These are phyloP conservation scores for Vireo altiloquus DNA, from an alignment of 2,113 vertebrate genomes.

Conservation along the genomic window DNA sequence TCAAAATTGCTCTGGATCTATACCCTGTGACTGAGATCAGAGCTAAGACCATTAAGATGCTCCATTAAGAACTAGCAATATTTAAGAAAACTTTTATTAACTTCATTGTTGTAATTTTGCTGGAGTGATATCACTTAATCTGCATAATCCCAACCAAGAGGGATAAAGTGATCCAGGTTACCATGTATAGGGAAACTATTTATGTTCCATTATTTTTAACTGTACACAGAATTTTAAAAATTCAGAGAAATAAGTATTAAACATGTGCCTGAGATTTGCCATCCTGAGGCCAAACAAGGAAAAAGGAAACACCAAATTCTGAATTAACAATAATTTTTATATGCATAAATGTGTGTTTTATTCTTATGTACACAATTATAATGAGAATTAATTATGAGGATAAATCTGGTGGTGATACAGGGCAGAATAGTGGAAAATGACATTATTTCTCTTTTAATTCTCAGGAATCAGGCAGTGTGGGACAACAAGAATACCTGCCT, in stretches of 20 bases:
- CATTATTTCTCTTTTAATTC: neutral
- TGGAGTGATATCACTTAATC: neutral
- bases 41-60: neutral
- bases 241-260: neutral
- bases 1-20: neutral
- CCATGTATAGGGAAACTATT: neutral
- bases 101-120: neutral
- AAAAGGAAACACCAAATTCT: neutral
- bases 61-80: neutral
- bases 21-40: neutral
- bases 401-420: neutral
- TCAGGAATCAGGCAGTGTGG: neutral
- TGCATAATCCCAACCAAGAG: neutral
- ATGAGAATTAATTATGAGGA: neutral
- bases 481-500: constrained; percentile 1
- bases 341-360: neutral
- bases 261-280: neutral
- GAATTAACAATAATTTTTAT: neutral
- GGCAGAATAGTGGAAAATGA: neutral
- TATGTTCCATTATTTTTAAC: neutral
- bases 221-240: neutral
- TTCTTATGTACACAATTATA: neutral
- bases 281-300: neutral
- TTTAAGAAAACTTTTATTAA: neutral
- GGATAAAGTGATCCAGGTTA: neutral